Evolutionary conservation across 1,140 invertebrate species (phyloP), one percentile per base, ranked within the genome.

Genomic region (Ceratina calcarata): DNA sequence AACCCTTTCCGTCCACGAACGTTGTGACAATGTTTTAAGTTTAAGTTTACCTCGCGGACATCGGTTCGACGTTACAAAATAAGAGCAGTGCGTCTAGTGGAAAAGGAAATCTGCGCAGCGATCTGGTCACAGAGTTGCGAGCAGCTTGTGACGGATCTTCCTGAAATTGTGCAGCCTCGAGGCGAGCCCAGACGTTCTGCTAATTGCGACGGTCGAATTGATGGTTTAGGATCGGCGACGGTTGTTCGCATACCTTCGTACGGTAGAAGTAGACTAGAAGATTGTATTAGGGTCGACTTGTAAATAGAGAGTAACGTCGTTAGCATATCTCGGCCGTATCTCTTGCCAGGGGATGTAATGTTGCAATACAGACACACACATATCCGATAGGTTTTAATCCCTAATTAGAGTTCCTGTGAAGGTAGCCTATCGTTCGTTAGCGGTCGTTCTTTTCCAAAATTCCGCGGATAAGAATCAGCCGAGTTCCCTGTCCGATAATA

Each of bases 331-430:
- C 70, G 79, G 58, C 61, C 53, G 60, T 81, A 62, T 58, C 69
- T 81, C 83, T 85, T 85, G 79, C 84, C 83, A 85, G 79, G 69
- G 27, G 78, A 64, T 85, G 74, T 84, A 73, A 74, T 76, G 83
- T 82, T 85, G 84, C 79, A 85, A 86, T 82, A 86, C 60, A 81
- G 22, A 67, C 61, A 82, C 24, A 84, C 49, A 73, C 60, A 82
- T 80, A 80, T 86, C 80, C 72, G 61, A 75, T 84, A 81, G 84
- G 84, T 71, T 49, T 81, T 32, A 81, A 86, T 86, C 84, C 84
- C 84, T 87, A 81, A 77, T 81, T 87, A 87, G 85, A 87, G 84
- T 87, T 86, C 85, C 85, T 87, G 73, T 69, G 65, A 73, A 67
- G 82, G 78, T 73, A 73, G 78, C 55, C 77, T 70, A 53, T 13